Evolutionary conservation across 1,140 invertebrate species (phyloP), one percentile per base, ranked within the genome.

Genomic region (Caerostris extrusa): DNA sequence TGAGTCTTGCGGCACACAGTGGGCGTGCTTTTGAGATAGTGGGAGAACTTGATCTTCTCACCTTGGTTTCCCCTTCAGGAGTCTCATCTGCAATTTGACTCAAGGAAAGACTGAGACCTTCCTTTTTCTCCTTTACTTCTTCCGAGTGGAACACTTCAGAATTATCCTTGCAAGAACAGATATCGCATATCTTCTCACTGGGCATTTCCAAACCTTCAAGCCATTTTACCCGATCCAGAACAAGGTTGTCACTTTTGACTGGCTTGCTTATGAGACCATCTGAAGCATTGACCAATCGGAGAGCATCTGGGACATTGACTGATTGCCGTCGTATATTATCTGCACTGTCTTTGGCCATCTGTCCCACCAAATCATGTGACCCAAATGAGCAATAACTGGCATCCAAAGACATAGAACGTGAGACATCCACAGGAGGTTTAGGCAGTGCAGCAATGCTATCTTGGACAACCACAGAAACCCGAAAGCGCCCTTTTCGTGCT

Each of bases 31-130:
- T n/a, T 12, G 93, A 90, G 19, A 94, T 90, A 7, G 93, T 94
- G 2, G 95, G 95, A 7, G 95, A 94, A 61, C 95, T 95, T 89
- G 95, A 93, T 19, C 95, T 93, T 50, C 93, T 82, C 8, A 85
- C 93, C 60, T 94, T 94, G 3, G 53, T 58, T 69, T 94, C 93
- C 10, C 53, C 12, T 57, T 91, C 90, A 50, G 71, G 5, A 56
- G 58, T 2, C 12, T 69, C 60, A 55, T 58, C 8, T 3, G 17
- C 4, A 86, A 55, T 19, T 57, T n/a, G 7, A 19, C 12, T 57
- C 53, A 92, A 53, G 50, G 57, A 50, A 12, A 92, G 91, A 3
- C 57, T 89, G 4, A 83, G 17, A 56, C 85, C 92, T 55, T 53
- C 57, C 8, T 61, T 56, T 55, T 71, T 56, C 10, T 19, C 71